These are phyloP conservation scores for Augochlorella aurata DNA, from an alignment of 2,888 invertebrate genomes.

Conservation along the genomic window DNA sequence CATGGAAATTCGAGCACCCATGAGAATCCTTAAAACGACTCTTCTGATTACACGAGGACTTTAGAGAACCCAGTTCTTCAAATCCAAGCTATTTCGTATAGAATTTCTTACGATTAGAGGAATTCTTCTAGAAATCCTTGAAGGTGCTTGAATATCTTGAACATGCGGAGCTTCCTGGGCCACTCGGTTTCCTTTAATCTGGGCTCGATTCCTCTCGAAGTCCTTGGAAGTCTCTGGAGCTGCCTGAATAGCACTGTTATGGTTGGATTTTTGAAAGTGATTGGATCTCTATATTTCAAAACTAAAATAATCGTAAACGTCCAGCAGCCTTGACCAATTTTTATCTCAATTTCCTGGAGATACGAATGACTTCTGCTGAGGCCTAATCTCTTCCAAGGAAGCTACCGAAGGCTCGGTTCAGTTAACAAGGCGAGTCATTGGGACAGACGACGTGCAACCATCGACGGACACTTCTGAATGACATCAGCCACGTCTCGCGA, in stretches of 20 bases:
- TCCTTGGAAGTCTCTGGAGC: not conserved
- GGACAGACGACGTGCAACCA: not conserved
- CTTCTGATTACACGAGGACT: not conserved
- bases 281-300: no score
- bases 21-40: not conserved
- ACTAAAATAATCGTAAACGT: no score
- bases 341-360: no score
- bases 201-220: not conserved
- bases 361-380: no score
- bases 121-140: not conserved
- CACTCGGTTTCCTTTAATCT: not conserved
- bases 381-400: not conserved
- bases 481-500: constrained; percentile 9
- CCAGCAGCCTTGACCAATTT: no score
- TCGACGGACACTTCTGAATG: not conserved
- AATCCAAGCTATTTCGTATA: not conserved
- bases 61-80: not conserved
- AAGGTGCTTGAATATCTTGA: not conserved
- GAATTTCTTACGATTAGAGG: not conserved
- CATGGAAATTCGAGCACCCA: not conserved
- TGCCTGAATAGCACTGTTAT: not conserved
- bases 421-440: not conserved
- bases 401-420: not conserved
- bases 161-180: not conserved
- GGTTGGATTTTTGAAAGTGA: not conserved